phyloP scores from a whole-genome alignment of 2,888 invertebrate species.

The Tholera decimalis region DNA sequence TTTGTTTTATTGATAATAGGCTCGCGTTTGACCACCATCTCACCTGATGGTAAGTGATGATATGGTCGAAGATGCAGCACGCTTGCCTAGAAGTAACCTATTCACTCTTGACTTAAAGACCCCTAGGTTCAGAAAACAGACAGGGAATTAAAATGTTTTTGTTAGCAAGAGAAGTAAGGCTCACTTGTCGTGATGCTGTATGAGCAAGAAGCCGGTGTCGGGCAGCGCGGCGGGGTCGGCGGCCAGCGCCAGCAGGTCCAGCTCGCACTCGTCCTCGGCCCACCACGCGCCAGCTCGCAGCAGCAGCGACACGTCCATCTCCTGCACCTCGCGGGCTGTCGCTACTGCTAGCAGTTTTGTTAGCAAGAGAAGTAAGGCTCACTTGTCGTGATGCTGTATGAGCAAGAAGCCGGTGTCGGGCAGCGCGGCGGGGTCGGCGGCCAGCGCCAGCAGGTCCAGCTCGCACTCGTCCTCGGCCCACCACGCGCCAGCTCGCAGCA shows the following conservation, averaged over 20 bases:
- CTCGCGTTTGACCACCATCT: too few relatives aligned
- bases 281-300: slow-evolving; percentile 97
- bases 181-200: slow-evolving; percentile 93
- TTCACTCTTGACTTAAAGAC: too few relatives aligned
- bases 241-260: slow-evolving; percentile 97
- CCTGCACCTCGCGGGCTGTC: slow-evolving; percentile 99
- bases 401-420: slow-evolving; percentile 97
- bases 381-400: slow-evolving; percentile 94
- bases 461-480: slow-evolving; percentile 99
- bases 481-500: slow-evolving; percentile 97
- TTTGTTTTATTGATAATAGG: too few relatives aligned
- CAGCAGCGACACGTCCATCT: slow-evolving; percentile 98
- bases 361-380: too few relatives aligned
- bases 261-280: slow-evolving; percentile 99
- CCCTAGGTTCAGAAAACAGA: too few relatives aligned
- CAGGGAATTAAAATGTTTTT: too few relatives aligned
- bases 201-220: slow-evolving; percentile 97
- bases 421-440: slow-evolving; percentile 94
- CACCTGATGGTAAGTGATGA: too few relatives aligned
- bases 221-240: slow-evolving; percentile 95
- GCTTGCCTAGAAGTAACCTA: too few relatives aligned
- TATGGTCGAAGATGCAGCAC: too few relatives aligned
- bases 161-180: too few relatives aligned
- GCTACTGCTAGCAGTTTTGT: slow-evolving; percentile 97
- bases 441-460: slow-evolving; percentile 97